Base-by-base conservation (phyloP, 2,797 vertebrate species). In the Acipenser ruthenus region DNA sequence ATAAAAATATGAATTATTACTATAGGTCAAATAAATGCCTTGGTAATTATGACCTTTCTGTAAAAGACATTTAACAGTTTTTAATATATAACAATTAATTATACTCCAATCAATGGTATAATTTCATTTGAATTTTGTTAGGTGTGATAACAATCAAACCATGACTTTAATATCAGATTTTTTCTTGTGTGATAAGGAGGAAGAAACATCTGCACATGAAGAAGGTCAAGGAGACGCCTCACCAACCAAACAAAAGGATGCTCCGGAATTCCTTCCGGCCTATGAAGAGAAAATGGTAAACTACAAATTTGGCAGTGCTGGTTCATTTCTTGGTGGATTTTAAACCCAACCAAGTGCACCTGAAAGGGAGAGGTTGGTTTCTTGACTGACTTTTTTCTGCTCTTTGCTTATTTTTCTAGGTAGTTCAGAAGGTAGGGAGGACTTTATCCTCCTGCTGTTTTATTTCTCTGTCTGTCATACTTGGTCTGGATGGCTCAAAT, bases 241-340 rank as follows among this genome's bases (percentile, higher is more conserved):
- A 10, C 81, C 88, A 63, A 87, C 93, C 59, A 88, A 86, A 67
- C 83, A 84, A 70, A 90, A 89, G 69, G 89, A 93, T 82, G 85
- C 84, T 50, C 92, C 90, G 80, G 91, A 89, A 67, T 79, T 82
- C 60, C 81, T 86, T 76, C 89, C 91, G 9, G 93, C 89, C 0
- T 99, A 99, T 63, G 96, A 99, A 82, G 95, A 98, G 80, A 99
- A 97, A 93, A 94, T 97, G 93, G 96, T 99, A 89, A 75, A 6
- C 68, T 49, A 37, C 12, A 1, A 9, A 56, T 61, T 48, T 52
- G 49, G 9, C 50, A 7, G 23, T 58, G 60, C 7, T 13, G 13
- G 8, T 3, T 49, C 50, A 49, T 6, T 23, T 23, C n/a, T 59
- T 53, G 18, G 49, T 8, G 6, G 13, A 5, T 8, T 1, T 4